These are phyloP conservation scores for Sesia bembeciformis DNA, from an alignment of 2,888 invertebrate species.

Conservation along the genomic window DNA sequence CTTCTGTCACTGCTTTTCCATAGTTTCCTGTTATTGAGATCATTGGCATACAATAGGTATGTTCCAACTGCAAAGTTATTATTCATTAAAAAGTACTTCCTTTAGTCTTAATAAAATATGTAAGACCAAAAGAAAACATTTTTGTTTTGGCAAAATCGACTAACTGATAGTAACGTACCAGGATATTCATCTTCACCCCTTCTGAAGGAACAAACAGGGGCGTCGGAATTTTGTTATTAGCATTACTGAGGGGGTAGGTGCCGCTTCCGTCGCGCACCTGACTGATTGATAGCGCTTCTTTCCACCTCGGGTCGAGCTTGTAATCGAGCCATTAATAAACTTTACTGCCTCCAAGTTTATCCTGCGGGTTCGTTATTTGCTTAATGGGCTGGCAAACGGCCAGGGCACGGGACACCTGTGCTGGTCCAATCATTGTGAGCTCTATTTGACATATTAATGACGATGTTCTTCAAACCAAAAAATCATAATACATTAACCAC, in stretches of 20 bases:
- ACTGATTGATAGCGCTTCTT: conserved; percentile 75
- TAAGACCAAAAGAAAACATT: background rate
- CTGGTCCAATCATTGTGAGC: conserved; percentile 41
- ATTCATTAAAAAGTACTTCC: too few relatives aligned
- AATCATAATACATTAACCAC: too few relatives aligned
- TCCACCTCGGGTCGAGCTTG: conserved; percentile 73
- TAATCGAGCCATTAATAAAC: conserved; percentile 75
- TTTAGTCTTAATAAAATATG: too few relatives aligned
- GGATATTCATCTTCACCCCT: conserved; percentile 70
- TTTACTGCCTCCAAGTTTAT: conserved; percentile 72
- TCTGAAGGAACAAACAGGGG: conserved; percentile 65
- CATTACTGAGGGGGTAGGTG: conserved; percentile 62
- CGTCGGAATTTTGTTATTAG: conserved; percentile 73
- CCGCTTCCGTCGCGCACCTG: conserved; percentile 67
- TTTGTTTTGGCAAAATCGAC: background rate
- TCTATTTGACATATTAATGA: conserved; percentile 58
- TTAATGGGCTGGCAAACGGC: conserved; percentile 69
- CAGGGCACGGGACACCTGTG: conserved; percentile 51
- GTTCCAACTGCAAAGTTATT: too few relatives aligned
- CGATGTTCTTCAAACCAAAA: conserved; percentile 2
- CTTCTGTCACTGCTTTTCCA: conserved; percentile 32
- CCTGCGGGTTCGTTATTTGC: conserved; percentile 69
- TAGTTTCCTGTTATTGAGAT: background rate
- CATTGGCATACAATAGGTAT: too few relatives aligned
- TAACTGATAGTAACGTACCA: conserved; percentile 31